Evolutionary conservation across 1,140 invertebrate species (phyloP).

Genomic region (Phenacoccus solenopsis): DNA sequence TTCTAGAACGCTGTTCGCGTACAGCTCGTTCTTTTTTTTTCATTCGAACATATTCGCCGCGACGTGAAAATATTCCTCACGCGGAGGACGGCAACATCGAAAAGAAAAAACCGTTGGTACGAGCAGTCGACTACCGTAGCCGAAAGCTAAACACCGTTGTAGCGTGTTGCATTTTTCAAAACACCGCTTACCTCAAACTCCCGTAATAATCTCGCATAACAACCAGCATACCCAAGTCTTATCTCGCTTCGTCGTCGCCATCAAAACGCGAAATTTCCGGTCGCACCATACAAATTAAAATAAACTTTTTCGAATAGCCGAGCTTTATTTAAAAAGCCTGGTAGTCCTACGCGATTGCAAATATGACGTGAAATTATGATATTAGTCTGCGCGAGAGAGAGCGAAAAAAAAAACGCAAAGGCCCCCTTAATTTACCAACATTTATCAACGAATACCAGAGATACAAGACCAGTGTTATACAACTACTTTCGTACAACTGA

Average conservation of each 20-base stretch:
- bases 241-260: neutral
- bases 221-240: neutral
- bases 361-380: neutral
- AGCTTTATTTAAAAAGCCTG: neutral
- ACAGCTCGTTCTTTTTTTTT: neutral
- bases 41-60: neutral
- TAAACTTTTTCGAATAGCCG: neutral
- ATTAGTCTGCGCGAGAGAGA: neutral
- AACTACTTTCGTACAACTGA: constrained; percentile 13
- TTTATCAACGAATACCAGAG: constrained; percentile 12
- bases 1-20: neutral
- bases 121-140: neutral
- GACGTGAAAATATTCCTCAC: no score
- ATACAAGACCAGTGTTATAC: constrained; percentile 13
- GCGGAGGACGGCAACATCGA: no score
- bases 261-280: neutral
- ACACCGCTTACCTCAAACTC: neutral
- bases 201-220: no score
- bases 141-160: neutral
- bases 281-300: neutral
- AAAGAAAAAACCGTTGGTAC: neutral
- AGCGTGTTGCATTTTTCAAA: neutral
- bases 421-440: constrained; percentile 10
- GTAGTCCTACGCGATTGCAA: neutral
- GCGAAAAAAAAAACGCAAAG: neutral